Evolutionary conservation across 2,113 vertebrate genomes (phyloP), one percentile per base, ranked within the genome.

Genomic region (Morone saxatilis): DNA sequence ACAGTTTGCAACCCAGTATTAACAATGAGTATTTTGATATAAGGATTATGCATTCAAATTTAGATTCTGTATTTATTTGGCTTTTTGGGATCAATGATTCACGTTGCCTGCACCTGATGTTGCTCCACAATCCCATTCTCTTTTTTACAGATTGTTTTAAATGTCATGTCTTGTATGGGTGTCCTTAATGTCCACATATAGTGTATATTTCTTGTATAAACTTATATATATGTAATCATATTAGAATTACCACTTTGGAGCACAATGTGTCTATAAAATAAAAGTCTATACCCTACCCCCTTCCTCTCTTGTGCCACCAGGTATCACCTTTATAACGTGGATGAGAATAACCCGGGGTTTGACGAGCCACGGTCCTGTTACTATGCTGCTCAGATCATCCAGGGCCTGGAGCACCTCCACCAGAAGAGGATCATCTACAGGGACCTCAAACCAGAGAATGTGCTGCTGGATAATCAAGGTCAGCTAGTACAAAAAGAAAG

Each of bases 401-500:
- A 95, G 78, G 96, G 95, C 22, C 4, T 96, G 92, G 95, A 96
- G 86, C 95, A 96, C 59, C 95, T 96, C 43, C 96, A 96, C 88
- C 93, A 95, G 88, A 95, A 94, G 91, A 94, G 88, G 56, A 96
- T 96, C 78, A 94, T 96, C 89, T 96, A 96, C 89, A 92, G 96
- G 85, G 97, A 98, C 93, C 96, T 97, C 94, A 99, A 98, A 93
- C 97, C 98, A 14, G 96, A 99, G 90, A 98, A 98, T 0, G 96
- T 98, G 45, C 95, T 99, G 22, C 94, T 98, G 85, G 97, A 97
- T 67, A 96, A 97, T 88, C 87, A 95, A 0, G 97, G 98, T 87
- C 67, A 81, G 75, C 31, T 31, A 31, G 31, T 31, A 78, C 14
- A 50, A 2, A n/a, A 6, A 5, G 2, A 31, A 14, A 47, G 20